These are phyloP conservation scores for Tautogolabrus adspersus DNA, from an alignment of 2,113 vertebrate genomes.

Conservation along the genomic window DNA sequence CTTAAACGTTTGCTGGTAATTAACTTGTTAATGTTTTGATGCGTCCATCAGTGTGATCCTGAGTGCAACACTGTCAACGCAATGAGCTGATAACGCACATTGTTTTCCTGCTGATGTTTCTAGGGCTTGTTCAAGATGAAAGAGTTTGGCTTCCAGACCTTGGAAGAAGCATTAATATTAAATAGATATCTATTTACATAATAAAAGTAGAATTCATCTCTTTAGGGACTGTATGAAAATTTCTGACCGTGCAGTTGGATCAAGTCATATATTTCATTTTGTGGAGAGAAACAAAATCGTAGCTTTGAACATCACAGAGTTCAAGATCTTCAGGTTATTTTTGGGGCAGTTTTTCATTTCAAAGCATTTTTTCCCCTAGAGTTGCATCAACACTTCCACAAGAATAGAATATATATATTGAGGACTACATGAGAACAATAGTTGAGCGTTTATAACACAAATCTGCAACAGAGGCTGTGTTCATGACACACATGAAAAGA, in stretches of 20 bases:
- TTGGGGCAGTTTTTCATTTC: too few relatives aligned
- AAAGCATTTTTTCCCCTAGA: too few relatives aligned
- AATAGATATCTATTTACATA: neutral
- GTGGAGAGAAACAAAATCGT: too few relatives aligned
- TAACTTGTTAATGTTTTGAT: conserved; percentile 20
- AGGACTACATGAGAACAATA: neutral
- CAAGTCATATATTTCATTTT: too few relatives aligned
- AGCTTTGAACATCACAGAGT: too few relatives aligned
- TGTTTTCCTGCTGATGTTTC: conserved; percentile 24
- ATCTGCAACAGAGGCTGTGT: neutral
- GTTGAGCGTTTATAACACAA: neutral
- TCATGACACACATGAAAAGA: neutral
- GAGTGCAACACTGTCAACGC: conserved; percentile 1
- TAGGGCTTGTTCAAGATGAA: neutral
- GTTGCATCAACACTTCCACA: neutral
- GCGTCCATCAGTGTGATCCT: conserved; percentile 12
- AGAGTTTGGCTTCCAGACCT: neutral
- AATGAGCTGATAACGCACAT: conserved; percentile 25
- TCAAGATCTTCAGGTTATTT: too few relatives aligned
- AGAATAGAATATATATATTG: neutral
- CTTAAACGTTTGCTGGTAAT: conserved; percentile 18
- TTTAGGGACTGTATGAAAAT: conserved; percentile 10
- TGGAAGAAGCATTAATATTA: neutral
- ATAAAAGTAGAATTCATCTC: neutral
- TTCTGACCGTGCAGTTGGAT: too few relatives aligned